phyloP scores from a whole-genome alignment of 2,888 invertebrate species.

The Coleophora deauratella region DNA sequence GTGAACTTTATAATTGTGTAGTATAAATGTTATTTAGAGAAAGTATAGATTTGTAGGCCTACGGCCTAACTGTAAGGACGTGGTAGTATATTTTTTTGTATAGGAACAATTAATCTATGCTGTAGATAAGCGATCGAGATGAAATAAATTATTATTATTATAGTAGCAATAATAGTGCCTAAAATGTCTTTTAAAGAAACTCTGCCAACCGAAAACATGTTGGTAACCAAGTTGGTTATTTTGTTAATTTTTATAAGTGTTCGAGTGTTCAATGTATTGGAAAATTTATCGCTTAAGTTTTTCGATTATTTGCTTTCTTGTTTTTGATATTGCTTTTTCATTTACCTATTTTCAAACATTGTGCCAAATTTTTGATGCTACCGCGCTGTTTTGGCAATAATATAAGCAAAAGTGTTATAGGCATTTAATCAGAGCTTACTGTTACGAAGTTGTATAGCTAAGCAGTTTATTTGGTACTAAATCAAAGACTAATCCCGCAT shows the following conservation, averaged over 20 bases:
- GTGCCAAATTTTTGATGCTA: conserved; percentile 60
- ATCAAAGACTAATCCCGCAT: conserved; percentile 31
- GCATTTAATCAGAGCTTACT: conserved; percentile 15
- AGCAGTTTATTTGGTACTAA: conserved; percentile 19
- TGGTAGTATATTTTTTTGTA: conserved; percentile 71
- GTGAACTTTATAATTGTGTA: conserved; percentile 39
- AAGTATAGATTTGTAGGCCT: conserved; percentile 51
- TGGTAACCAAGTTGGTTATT: conserved; percentile 51
- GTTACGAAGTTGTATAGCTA: conserved; percentile 17
- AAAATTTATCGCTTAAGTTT: conserved; percentile 34
- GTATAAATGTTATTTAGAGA: conserved; percentile 63
- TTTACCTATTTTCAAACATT: conserved; percentile 34
- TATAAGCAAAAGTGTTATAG: conserved; percentile 19
- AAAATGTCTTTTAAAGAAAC: conserved; percentile 66
- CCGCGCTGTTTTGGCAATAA: conserved; percentile 42
- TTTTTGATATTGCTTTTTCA: conserved; percentile 26
- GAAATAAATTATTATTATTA: conserved; percentile 64
- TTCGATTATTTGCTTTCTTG: conserved; percentile 32
- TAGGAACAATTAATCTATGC: conserved; percentile 51
- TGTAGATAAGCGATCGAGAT: conserved; percentile 58
- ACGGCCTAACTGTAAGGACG: conserved; percentile 61
- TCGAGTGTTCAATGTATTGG: conserved; percentile 54
- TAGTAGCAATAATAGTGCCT: conserved; percentile 74
- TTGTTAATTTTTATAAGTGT: conserved; percentile 61
- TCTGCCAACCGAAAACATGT: conserved; percentile 32